Evolutionary conservation across 2,888 invertebrate species (phyloP), one percentile per base, ranked within the genome.

Genomic region (Lasioglossum vierecki): DNA sequence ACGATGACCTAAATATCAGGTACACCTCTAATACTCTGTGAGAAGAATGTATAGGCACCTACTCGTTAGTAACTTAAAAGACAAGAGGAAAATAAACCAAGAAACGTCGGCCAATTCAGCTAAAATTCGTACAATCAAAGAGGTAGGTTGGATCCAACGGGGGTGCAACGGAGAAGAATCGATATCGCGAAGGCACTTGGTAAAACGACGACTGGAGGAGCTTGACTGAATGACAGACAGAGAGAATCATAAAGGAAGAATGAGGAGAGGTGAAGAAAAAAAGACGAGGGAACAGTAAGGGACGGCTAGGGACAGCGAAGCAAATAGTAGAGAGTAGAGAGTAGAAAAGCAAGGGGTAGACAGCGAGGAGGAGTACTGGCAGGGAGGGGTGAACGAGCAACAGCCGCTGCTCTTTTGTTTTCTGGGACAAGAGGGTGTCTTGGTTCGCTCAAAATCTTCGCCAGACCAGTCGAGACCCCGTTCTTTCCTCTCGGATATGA

Each of bases 361-460:
- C 53, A 53, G 53, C 22, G n/a, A 53, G 22, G 46, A 53, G 63
- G 66, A 80, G 77, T 22, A 63, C 30, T 63, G 63, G 66, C 66
- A 26, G 79, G 76, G 79, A 81, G 85, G 81, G 84, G 84, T 76
- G 85, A 83, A 88, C 87, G 91, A 91, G 93, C 93, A 93, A 93
- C 93, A 93, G 93, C 90, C 92, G 91, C 86, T 93, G 92, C 90
- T 92, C 93, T 93, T 94, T 94, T 94, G 94, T 94, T 93, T 92
- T 92, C 88, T 88, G 90, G 86, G 89, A 93, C 91, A 92, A 92
- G 93, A 92, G 93, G 90, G 90, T 90, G 91, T 88, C 90, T 91
- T 88, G 90, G 91, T 91, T 91, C 89, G 89, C 89, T 90, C 85
- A 79, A 91, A 92, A 92, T 91, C 89, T 86, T 84, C 85, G 81